Percentiles rank a stretch among this genome's conserved stretches.
Evolutionary conservation across 2,113 vertebrate genomes (phyloP).

Genomic region (Scalopus aquaticus): DNA sequence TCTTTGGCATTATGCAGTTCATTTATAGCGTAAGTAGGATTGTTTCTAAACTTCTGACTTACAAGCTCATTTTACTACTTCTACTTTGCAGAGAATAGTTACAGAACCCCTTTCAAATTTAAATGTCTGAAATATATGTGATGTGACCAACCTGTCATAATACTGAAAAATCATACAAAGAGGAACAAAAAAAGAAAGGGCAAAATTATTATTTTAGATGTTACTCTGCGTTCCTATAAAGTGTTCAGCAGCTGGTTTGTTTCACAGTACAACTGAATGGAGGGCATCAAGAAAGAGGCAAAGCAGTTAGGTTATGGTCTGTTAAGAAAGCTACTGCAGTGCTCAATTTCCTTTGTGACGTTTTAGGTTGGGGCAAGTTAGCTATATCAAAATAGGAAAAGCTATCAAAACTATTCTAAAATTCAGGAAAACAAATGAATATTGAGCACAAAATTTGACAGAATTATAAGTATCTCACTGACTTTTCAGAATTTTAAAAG

Average conservation of each 20-base stretch:
- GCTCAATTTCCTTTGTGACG: background rate
- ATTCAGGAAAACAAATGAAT: background rate
- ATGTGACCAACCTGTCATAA: background rate
- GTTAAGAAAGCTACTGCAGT: slow-evolving; percentile 22
- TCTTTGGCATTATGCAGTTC: background rate
- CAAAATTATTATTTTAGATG: background rate
- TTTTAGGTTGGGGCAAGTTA: background rate
- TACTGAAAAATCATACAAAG: background rate
- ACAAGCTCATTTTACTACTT: background rate
- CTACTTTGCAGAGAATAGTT: background rate
- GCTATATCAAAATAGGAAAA: slow-evolving; percentile 8
- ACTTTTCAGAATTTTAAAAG: background rate
- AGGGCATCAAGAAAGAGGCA: background rate
- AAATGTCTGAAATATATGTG: background rate
- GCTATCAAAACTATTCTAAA: background rate
- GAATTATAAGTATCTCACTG: background rate
- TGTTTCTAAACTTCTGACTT: background rate
- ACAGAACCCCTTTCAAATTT: slow-evolving; percentile 35
- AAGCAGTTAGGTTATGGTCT: background rate
- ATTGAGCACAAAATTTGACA: background rate
- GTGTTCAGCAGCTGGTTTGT: background rate
- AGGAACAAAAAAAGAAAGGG: background rate
- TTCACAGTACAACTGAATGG: background rate
- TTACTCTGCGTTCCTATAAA: slow-evolving; percentile 16
- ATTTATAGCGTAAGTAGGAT: slow-evolving; percentile 24